phyloP scores from a whole-genome alignment of 2,797 vertebrate species.

The Naso thynnoides region DNA sequence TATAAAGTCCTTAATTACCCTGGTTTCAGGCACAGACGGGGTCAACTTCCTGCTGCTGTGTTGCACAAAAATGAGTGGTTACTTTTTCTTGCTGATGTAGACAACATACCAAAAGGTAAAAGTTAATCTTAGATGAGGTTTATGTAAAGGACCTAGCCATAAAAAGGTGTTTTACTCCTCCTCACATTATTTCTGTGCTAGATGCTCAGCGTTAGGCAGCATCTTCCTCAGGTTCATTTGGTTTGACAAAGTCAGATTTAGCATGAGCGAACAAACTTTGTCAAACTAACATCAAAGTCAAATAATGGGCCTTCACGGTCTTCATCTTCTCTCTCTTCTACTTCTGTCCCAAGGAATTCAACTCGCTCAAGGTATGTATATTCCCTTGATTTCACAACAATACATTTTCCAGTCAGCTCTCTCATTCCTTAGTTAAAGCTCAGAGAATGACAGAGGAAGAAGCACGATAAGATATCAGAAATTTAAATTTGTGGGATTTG shows the following conservation, averaged over 20 bases:
- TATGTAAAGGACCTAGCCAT: constrained; percentile 73
- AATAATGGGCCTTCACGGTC: constrained; percentile 69
- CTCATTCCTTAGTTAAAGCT: neutral
- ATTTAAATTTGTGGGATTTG: neutral
- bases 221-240: constrained; percentile 14
- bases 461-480: neutral
- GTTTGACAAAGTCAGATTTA: constrained; percentile 18
- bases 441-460: neutral
- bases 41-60: neutral
- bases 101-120: constrained; percentile 69
- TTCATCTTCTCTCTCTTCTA: constrained; percentile 66
- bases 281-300: constrained; percentile 13
- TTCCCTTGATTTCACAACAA: neutral
- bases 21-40: neutral
- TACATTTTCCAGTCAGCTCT: neutral
- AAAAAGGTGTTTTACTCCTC: constrained; percentile 64
- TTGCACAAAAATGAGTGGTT: constrained; percentile 35
- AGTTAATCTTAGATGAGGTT: constrained; percentile 84
- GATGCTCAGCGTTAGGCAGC: constrained; percentile 23
- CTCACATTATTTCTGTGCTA: constrained; percentile 49
- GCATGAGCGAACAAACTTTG: constrained; percentile 30
- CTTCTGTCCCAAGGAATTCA: constrained; percentile 65
- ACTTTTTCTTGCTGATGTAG: constrained; percentile 75
- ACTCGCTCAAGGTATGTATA: constrained; percentile 69
- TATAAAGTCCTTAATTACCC: neutral